These are phyloP conservation scores for Xenopus borealis DNA, from an alignment of 2,113 vertebrate genomes.

Conservation along the genomic window DNA sequence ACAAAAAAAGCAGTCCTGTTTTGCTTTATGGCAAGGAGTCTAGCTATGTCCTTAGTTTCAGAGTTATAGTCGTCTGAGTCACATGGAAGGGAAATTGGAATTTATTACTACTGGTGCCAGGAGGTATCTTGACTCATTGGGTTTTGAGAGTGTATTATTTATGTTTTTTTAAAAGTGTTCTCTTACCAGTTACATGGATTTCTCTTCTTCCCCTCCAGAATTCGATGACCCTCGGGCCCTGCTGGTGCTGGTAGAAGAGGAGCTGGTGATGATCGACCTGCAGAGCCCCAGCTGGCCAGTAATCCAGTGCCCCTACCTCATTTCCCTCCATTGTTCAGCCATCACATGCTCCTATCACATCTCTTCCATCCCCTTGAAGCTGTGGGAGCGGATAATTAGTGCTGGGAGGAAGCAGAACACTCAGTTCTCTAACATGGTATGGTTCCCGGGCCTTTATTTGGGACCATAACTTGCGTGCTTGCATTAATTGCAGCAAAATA, in stretches of 20 bases:
- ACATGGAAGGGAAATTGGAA: no score
- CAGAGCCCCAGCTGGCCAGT: slow-evolving; percentile 83
- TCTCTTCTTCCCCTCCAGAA: slow-evolving; percentile 51
- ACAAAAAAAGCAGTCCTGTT: no score
- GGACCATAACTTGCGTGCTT: no score
- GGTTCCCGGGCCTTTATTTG: slow-evolving; percentile 7
- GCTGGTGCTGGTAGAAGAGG: slow-evolving; percentile 93
- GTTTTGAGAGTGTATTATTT: no score
- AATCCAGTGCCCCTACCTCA: slow-evolving; percentile 89
- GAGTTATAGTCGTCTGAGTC: no score
- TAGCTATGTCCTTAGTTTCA: no score
- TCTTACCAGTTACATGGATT: no score
- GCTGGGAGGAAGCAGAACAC: slow-evolving; percentile 80
- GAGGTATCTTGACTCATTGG: no score
- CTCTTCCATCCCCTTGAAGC: slow-evolving; percentile 90
- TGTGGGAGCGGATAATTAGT: slow-evolving; percentile 85
- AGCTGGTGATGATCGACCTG: slow-evolving; percentile 90
- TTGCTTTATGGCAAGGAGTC: no score
- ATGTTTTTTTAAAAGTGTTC: no score
- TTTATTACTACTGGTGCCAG: no score
- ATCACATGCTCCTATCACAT: slow-evolving; percentile 96
- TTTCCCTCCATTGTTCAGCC: slow-evolving; percentile 92
- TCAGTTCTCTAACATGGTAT: slow-evolving; percentile 85
- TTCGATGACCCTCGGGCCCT: slow-evolving; percentile 82
- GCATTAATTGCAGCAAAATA: no score